phyloP scores from a whole-genome alignment of 2,797 vertebrate species.

The Pogoniulus pusillus region DNA sequence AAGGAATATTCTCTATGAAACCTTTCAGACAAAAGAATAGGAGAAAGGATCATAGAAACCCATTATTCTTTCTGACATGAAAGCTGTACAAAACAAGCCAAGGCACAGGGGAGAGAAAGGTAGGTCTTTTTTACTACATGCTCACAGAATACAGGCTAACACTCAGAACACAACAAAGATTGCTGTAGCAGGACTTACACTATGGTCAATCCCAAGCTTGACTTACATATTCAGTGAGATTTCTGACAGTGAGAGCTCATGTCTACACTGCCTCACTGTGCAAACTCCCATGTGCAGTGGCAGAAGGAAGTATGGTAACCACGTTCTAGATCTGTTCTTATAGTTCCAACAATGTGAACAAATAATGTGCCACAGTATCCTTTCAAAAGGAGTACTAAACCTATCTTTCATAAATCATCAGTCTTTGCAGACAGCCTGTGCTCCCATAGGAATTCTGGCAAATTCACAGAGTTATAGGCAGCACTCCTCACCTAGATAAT shows the following conservation, averaged over 20 bases:
- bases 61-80: neutral
- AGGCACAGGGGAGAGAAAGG: neutral
- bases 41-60: neutral
- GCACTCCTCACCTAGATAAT: neutral
- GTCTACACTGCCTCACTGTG: neutral
- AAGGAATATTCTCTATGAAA: neutral
- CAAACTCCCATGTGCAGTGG: neutral
- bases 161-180: neutral
- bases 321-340: neutral
- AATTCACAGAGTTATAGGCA: neutral
- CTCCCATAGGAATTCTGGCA: neutral
- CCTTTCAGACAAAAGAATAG: neutral
- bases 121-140: neutral
- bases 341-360: neutral
- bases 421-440: neutral
- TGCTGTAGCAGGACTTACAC: neutral
- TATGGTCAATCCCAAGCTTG: neutral
- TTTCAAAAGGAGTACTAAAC: neutral
- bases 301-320: neutral
- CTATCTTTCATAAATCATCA: neutral
- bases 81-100: neutral
- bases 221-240: neutral
- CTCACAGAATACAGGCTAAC: neutral
- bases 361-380: neutral
- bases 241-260: neutral